A percentile compares a stretch with the other conserved stretches of the same genome.
Evolutionary conservation across 2,113 vertebrate species (phyloP).

Genomic region (Cromileptes altivelis): DNA sequence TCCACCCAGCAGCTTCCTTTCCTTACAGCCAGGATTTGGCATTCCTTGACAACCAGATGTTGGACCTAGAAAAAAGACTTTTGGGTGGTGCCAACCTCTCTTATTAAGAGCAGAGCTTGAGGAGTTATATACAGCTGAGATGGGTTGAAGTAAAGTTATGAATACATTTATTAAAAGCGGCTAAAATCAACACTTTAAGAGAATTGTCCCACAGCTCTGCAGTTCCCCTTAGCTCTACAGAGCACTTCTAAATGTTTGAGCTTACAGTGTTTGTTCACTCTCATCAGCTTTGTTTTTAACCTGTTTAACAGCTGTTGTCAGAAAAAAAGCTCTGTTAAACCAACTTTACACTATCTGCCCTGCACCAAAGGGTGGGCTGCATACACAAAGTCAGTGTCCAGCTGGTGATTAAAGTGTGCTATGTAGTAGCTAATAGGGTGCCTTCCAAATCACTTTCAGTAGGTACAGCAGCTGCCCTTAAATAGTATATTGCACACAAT

Average conservation of each 20-base stretch:
- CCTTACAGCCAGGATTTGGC: conserved; percentile 46
- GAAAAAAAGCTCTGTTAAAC: neutral
- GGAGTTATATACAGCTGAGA: neutral
- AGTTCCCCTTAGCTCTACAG: neutral
- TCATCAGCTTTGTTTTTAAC: neutral
- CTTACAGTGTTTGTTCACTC: neutral
- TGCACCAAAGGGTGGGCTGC: neutral
- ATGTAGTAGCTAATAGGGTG: neutral
- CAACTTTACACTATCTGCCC: neutral
- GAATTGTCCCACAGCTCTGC: neutral
- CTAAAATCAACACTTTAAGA: neutral
- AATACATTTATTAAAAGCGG: conserved; percentile 2
- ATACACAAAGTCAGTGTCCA: neutral
- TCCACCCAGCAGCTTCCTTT: conserved; percentile 63
- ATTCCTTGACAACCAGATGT: conserved; percentile 70
- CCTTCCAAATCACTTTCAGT: too few relatives aligned
- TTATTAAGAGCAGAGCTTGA: conserved; percentile 26
- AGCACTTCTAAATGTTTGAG: too few relatives aligned
- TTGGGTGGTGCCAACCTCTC: conserved; percentile 39
- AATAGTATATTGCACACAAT: too few relatives aligned
- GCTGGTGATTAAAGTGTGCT: neutral
- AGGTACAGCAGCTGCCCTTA: too few relatives aligned
- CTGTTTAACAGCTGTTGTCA: neutral
- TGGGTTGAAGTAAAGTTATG: conserved; percentile 6
- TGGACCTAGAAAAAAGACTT: conserved; percentile 38